Percentiles rank a stretch among this genome's conserved stretches.
phyloP scores from a whole-genome alignment of 2,888 invertebrate species.

The Herminia tarsipennalis region DNA sequence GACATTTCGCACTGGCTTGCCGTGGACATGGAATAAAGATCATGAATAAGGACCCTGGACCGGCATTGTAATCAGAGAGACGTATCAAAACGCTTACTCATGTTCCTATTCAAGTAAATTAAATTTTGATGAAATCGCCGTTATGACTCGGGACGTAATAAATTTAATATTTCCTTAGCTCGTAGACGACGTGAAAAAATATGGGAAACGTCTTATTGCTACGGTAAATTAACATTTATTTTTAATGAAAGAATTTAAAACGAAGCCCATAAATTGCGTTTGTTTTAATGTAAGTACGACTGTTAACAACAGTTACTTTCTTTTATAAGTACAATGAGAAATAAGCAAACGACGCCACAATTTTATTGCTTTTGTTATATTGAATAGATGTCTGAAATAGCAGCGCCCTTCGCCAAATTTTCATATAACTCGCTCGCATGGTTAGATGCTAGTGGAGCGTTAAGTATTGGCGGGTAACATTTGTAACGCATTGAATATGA shows the following conservation, averaged over 20 bases:
- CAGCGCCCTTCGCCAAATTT: no score
- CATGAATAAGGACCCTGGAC: conserved; percentile 41
- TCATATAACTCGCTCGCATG: no score
- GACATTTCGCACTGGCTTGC: no score
- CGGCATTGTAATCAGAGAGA: conserved; percentile 27
- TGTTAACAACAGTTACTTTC: conserved; percentile 7
- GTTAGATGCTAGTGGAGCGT: no score
- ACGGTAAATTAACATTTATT: conserved; percentile 51
- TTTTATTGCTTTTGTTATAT: no score
- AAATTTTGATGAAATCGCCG: conserved; percentile 54
- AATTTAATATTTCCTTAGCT: conserved; percentile 47
- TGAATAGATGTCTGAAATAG: no score
- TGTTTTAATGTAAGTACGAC: conserved; percentile 17
- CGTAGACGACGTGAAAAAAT: conserved; percentile 44
- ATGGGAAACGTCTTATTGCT: conserved; percentile 47
- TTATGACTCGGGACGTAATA: conserved; percentile 49
- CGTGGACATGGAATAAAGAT: no score
- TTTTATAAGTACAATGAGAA: background rate
- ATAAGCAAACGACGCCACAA: no score
- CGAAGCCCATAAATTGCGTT: conserved; percentile 19
- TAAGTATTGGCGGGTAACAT: no score
- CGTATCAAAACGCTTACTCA: conserved; percentile 37
- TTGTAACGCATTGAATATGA: no score
- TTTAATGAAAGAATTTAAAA: conserved; percentile 36
- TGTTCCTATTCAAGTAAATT: conserved; percentile 51